These are phyloP conservation scores for Lampris incognitus DNA, from an alignment of 2,113 vertebrate species.

Conservation along the genomic window DNA sequence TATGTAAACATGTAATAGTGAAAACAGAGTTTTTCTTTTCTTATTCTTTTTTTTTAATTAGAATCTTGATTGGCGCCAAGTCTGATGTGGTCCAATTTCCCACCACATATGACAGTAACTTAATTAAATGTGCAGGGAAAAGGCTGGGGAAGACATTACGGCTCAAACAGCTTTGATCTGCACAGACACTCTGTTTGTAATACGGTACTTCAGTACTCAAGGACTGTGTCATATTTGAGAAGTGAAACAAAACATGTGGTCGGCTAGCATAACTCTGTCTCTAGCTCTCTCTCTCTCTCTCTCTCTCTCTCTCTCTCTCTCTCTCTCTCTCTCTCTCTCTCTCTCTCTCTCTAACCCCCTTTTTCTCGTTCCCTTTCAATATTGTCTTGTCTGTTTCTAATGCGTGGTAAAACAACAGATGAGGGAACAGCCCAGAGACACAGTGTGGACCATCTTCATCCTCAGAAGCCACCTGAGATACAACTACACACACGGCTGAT, in stretches of 20 bases:
- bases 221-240: constrained; percentile 65
- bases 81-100: constrained; percentile 58
- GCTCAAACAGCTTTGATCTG: constrained; percentile 71
- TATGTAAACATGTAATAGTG: constrained; percentile 44
- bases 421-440: constrained; percentile 25
- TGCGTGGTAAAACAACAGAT: constrained; percentile 41
- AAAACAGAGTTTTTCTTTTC: constrained; percentile 35
- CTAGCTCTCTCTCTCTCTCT: constrained; percentile 13
- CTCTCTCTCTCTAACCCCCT: background rate
- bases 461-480: constrained; percentile 12
- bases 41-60: constrained; percentile 48
- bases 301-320: constrained; percentile 3
- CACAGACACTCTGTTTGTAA: constrained; percentile 61
- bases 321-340: too few relatives aligned
- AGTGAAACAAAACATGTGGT: constrained; percentile 72
- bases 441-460: constrained; percentile 9
- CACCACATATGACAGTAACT: constrained; percentile 64
- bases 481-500: background rate
- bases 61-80: constrained; percentile 30
- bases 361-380: background rate
- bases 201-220: constrained; percentile 49
- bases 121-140: constrained; percentile 64
- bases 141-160: constrained; percentile 73
- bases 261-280: constrained; percentile 48
- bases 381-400: constrained; percentile 26